Evolutionary conservation across 2,113 vertebrate genomes (phyloP).

Genomic region (Cepphus grylle): DNA sequence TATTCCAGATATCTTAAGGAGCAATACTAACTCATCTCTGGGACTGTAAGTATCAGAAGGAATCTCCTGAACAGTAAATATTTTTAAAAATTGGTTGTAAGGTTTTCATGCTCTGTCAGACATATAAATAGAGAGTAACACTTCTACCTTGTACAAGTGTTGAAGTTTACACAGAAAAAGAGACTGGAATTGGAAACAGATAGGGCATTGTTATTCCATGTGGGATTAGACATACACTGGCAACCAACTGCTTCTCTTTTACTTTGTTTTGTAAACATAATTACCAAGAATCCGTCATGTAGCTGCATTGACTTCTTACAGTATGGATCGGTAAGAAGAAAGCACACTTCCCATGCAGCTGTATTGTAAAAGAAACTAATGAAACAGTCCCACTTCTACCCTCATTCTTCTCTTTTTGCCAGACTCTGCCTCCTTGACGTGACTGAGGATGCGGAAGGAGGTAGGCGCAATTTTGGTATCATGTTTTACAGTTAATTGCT

Average conservation of each 20-base stretch:
- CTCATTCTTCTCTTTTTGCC: background rate
- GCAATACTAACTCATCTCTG: background rate
- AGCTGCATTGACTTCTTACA: background rate
- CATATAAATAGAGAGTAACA: background rate
- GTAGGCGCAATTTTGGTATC: background rate
- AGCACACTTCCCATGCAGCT: background rate
- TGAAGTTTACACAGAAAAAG: background rate
- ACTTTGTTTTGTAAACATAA: background rate
- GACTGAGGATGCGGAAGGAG: background rate
- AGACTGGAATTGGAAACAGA: background rate
- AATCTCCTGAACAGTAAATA: background rate
- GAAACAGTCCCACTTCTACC: background rate
- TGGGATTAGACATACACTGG: background rate
- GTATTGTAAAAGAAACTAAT: background rate
- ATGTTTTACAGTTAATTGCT: background rate
- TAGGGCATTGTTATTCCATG: background rate
- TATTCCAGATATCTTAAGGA: background rate
- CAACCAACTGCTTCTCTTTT: background rate
- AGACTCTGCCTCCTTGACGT: background rate
- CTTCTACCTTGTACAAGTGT: background rate
- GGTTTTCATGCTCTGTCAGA: background rate
- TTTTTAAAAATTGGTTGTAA: background rate
- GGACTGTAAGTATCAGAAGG: background rate
- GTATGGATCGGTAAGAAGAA: background rate
- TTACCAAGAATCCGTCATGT: background rate